Percentiles rank a stretch among this genome's conserved stretches.
Conservation (phyloP, 2,797 vertebrate genomes). For the Eurystomus glaucurus region DNA sequence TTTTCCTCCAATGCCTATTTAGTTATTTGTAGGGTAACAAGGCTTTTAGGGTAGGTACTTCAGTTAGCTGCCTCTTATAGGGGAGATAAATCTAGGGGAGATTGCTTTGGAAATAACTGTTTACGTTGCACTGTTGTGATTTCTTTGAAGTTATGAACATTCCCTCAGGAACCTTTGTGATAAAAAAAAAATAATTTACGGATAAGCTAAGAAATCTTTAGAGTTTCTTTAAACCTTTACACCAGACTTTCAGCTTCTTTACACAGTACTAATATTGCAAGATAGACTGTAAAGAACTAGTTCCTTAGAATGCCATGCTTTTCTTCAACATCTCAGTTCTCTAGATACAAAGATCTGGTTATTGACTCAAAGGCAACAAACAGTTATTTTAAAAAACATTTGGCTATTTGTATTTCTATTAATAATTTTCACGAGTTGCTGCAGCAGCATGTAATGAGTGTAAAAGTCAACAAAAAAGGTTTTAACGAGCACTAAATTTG, state of each 20-base stretch:
- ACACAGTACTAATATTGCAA: slow-evolving; percentile 37
- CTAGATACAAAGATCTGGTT: slow-evolving; percentile 29
- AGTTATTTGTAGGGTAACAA: slow-evolving; percentile 36
- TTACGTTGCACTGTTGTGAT: neutral
- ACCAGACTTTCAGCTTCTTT: neutral
- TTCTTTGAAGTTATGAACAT: slow-evolving; percentile 33
- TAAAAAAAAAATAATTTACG: slow-evolving; percentile 37
- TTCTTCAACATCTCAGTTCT: neutral
- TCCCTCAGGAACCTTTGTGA: neutral
- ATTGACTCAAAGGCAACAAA: slow-evolving; percentile 57
- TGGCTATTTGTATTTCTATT: slow-evolving; percentile 52
- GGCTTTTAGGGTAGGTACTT: slow-evolving; percentile 14
- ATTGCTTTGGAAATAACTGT: neutral
- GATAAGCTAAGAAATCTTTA: slow-evolving; percentile 22
- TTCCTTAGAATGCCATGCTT: neutral
- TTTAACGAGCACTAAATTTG: slow-evolving; percentile 49
- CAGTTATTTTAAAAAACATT: slow-evolving; percentile 53
- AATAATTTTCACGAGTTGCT: slow-evolving; percentile 18
- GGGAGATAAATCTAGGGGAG: slow-evolving; percentile 20
- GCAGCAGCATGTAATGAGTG: slow-evolving; percentile 45
- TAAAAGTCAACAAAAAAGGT: slow-evolving; percentile 65
- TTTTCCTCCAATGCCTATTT: slow-evolving; percentile 12
- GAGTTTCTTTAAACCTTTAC: neutral
- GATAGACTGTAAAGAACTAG: neutral
- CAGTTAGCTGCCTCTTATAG: neutral